Percentiles rank a stretch among this genome's conserved stretches.
Conservation (phyloP, 2,888 invertebrate genomes). For the Drosophila mercatorum region DNA sequence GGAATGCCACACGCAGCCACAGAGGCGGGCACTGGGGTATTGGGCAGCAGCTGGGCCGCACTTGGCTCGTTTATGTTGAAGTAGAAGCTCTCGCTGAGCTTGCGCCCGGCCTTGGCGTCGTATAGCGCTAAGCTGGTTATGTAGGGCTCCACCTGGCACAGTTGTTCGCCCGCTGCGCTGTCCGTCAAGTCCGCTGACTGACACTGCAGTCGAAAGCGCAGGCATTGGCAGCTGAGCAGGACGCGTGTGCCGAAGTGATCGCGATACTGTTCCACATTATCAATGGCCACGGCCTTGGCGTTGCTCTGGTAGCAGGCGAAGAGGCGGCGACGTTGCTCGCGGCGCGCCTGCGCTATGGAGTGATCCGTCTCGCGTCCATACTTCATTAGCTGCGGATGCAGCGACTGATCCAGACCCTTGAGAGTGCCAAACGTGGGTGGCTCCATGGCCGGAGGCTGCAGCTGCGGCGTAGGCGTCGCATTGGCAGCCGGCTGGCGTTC, state of each 20-base stretch:
- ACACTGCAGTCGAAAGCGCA: slow-evolving; percentile 92
- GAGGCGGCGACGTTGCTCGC: slow-evolving; percentile 91
- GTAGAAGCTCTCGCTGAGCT: slow-evolving; percentile 97
- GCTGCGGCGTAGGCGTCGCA: slow-evolving; percentile 43
- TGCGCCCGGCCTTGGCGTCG: slow-evolving; percentile 93
- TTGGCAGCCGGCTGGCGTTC: slow-evolving; percentile 87
- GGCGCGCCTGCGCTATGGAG: slow-evolving; percentile 92
- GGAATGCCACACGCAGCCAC: slow-evolving; percentile 75
- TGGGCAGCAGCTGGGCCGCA: slow-evolving; percentile 87
- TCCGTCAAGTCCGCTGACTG: slow-evolving; percentile 86
- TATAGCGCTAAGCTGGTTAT: slow-evolving; percentile 95
- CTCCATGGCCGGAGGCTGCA: slow-evolving; percentile 84
- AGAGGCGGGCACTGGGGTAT: slow-evolving; percentile 73
- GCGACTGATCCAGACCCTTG: slow-evolving; percentile 94
- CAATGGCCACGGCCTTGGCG: slow-evolving; percentile 84
- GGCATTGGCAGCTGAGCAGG: slow-evolving; percentile 92
- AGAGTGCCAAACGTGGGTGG: slow-evolving; percentile 91
- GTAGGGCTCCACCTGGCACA: slow-evolving; percentile 94
- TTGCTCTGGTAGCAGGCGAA: slow-evolving; percentile 89
- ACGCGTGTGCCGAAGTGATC: slow-evolving; percentile 95
- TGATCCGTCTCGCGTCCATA: slow-evolving; percentile 96
- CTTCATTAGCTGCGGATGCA: slow-evolving; percentile 95
- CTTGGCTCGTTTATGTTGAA: slow-evolving; percentile 93
- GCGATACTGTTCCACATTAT: slow-evolving; percentile 90
- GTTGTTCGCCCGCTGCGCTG: slow-evolving; percentile 88